phyloP scores from a whole-genome alignment of 2,113 vertebrate species.

The Orthonyx spaldingii region DNA sequence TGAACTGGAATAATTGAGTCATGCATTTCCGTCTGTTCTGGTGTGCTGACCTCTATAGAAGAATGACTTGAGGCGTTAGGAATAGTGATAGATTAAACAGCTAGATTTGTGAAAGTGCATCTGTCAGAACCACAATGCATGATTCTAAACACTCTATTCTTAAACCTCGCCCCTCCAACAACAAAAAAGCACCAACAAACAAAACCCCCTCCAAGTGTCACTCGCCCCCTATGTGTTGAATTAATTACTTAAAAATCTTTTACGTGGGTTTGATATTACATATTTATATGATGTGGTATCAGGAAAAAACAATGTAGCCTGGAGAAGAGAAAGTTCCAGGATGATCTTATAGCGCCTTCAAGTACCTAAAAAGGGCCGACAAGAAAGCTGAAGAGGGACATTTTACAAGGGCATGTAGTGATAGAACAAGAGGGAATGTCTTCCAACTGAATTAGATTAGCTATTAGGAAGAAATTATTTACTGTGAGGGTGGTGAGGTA shows the following conservation, averaged over 20 bases:
- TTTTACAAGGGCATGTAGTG: neutral
- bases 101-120: neutral
- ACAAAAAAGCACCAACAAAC: neutral
- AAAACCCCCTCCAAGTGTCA: neutral
- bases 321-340: neutral
- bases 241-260: neutral
- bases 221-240: neutral
- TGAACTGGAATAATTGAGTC: neutral
- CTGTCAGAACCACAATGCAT: neutral
- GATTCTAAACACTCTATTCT: neutral
- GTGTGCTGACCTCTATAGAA: neutral
- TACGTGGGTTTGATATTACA: neutral
- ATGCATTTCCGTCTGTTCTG: neutral
- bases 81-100: neutral
- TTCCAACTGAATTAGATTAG: neutral
- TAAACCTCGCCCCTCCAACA: neutral
- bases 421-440: neutral
- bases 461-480: neutral
- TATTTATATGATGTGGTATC: neutral
- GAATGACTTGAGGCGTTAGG: neutral
- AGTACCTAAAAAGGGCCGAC: neutral
- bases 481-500: neutral
- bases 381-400: neutral
- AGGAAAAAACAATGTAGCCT: neutral
- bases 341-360: neutral